A percentile compares a stretch with the other conserved stretches of the same genome.
Evolutionary conservation across 2,113 vertebrate genomes (phyloP).

Genomic region (Mormyrus lacerda): DNA sequence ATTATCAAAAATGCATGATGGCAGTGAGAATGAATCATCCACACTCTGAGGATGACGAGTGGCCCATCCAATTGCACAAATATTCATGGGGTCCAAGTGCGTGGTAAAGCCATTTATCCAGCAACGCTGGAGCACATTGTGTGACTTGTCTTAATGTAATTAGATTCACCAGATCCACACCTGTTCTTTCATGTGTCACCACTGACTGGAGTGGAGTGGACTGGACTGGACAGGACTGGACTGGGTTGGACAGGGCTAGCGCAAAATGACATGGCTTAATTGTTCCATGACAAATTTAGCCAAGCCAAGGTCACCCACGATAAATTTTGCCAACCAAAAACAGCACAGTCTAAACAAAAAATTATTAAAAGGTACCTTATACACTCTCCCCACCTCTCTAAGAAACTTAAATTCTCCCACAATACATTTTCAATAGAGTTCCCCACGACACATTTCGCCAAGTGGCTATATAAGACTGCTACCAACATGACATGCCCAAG

Average conservation of each 20-base stretch:
- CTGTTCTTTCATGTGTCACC: background rate
- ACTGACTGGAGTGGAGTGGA: background rate
- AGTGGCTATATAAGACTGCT: too few relatives aligned
- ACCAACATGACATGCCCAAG: too few relatives aligned
- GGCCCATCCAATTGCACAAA: background rate
- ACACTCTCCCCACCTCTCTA: too few relatives aligned
- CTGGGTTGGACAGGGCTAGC: background rate
- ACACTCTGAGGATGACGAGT: background rate
- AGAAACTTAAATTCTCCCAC: too few relatives aligned
- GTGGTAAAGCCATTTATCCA: background rate
- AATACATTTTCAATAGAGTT: too few relatives aligned
- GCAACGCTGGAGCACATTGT: background rate
- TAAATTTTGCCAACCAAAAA: background rate
- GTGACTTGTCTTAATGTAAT: background rate
- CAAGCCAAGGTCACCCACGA: background rate
- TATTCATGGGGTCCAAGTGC: background rate
- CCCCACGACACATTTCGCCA: too few relatives aligned
- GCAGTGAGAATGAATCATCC: background rate
- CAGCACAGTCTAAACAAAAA: background rate
- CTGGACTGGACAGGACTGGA: too few relatives aligned
- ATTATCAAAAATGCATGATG: background rate
- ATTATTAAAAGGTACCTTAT: too few relatives aligned
- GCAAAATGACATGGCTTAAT: background rate
- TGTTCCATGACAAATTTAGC: background rate
- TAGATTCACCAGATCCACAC: background rate